Percentiles rank a stretch among this genome's conserved stretches.
Evolutionary conservation across 2,797 vertebrate genomes (phyloP).

Genomic region (Peromyscus eremicus): DNA sequence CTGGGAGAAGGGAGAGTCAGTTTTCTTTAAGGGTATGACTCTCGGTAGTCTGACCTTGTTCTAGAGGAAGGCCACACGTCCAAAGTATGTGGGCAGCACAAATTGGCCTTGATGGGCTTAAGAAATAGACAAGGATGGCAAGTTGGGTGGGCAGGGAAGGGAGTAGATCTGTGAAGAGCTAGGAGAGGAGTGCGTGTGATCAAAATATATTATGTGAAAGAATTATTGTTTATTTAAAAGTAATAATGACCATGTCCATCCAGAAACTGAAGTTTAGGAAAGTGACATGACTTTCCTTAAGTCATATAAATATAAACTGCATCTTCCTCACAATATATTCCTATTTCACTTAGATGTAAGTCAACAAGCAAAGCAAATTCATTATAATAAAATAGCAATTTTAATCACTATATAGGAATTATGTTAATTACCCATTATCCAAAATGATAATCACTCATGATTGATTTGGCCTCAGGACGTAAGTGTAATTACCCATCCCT

Average conservation of each 20-base stretch:
- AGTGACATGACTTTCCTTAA: conserved; percentile 21
- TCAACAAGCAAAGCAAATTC: not conserved
- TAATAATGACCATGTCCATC: not conserved
- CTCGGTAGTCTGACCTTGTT: not conserved
- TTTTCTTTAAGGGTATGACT: not conserved
- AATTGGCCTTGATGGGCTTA: not conserved
- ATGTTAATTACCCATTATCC: not conserved
- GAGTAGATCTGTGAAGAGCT: not conserved
- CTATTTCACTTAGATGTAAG: not conserved
- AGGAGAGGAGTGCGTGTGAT: not conserved
- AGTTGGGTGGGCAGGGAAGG: not conserved
- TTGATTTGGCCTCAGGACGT: not conserved
- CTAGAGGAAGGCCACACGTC: not conserved
- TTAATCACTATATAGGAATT: not conserved
- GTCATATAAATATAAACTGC: not conserved
- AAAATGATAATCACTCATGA: conserved; percentile 3
- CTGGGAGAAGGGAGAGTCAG: not conserved
- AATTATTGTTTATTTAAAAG: not conserved
- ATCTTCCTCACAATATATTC: not conserved
- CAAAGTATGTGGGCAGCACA: not conserved
- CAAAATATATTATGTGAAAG: not conserved
- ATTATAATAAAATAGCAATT: conserved; percentile 29
- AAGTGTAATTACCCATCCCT: not conserved
- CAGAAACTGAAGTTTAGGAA: conserved; percentile 14
- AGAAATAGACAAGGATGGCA: not conserved